phyloP scores from a whole-genome alignment of 1,140 invertebrate species.

The Steinernema khuongi region DNA sequence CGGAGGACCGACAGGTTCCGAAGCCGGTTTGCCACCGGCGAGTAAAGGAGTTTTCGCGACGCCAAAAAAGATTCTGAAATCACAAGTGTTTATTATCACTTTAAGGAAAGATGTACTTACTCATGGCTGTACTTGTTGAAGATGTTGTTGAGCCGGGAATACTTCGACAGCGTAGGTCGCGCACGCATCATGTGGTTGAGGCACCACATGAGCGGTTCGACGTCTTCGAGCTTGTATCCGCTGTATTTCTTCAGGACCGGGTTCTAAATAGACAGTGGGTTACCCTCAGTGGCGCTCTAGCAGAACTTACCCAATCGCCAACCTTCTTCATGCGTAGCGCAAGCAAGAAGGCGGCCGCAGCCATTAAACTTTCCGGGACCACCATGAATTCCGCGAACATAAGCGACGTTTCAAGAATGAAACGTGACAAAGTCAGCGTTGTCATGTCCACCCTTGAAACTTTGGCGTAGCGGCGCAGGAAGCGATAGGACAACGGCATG shows the following conservation, averaged over 20 bases:
- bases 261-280: conserved; percentile 59
- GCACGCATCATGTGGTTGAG: conserved; percentile 72
- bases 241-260: conserved; percentile 77
- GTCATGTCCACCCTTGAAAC: conserved; percentile 72
- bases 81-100: conserved; percentile 42
- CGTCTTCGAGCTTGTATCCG: conserved; percentile 72
- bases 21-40: conserved; percentile 3
- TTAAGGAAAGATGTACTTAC: conserved; percentile 62
- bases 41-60: conserved; percentile 62
- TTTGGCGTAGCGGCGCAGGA: conserved; percentile 77
- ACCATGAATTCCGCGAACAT: conserved; percentile 80
- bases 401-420: conserved; percentile 82
- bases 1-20: neutral
- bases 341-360: conserved; percentile 75
- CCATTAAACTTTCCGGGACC: conserved; percentile 78
- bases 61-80: conserved; percentile 73
- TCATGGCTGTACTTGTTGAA: conserved; percentile 88
- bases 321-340: conserved; percentile 72
- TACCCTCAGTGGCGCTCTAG: conserved; percentile 31
- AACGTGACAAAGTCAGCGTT: conserved; percentile 82
- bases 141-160: conserved; percentile 74
- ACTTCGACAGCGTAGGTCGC: conserved; percentile 64
- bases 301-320: conserved; percentile 65
- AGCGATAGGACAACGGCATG: conserved; percentile 90
- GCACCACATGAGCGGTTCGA: conserved; percentile 68